These are phyloP conservation scores for Himalopsyche phryganea DNA, from an alignment of 1,140 invertebrate genomes.

Conservation along the genomic window DNA sequence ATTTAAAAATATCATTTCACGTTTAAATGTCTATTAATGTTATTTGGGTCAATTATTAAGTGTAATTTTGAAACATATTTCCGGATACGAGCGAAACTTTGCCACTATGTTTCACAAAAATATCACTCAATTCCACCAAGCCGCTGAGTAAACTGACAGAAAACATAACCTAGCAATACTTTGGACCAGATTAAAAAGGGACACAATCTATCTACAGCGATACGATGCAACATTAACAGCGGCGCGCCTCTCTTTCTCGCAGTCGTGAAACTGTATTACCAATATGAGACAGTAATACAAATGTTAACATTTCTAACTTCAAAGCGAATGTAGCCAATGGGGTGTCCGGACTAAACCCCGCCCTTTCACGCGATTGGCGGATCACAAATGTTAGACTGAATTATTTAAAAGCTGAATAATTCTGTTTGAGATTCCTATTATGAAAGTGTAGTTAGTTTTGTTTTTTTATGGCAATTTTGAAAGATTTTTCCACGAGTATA, in stretches of 20 bases:
- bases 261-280: constrained; percentile 30
- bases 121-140: neutral
- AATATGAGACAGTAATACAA: constrained; percentile 24
- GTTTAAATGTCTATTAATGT: no score
- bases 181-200: neutral
- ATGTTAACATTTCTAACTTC: constrained; percentile 25
- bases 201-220: constrained; percentile 8
- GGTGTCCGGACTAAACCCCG: constrained; percentile 9
- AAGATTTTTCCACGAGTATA: constrained; percentile 13
- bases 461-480: constrained; percentile 18
- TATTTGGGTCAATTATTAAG: no score
- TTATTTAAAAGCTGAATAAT: constrained; percentile 1
- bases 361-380: constrained; percentile 24
- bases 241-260: constrained; percentile 18
- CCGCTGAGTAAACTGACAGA: constrained; percentile 9
- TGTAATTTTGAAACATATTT: no score
- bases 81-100: no score
- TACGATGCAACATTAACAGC: constrained; percentile 8
- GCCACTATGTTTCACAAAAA: no score
- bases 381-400: constrained; percentile 3
- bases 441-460: constrained; percentile 25
- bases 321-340: constrained; percentile 25
- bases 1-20: no score
- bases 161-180: constrained; percentile 14
- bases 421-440: constrained; percentile 17